phyloP scores from a whole-genome alignment of 2,888 invertebrate species.

The Epistrophella euchroma region DNA sequence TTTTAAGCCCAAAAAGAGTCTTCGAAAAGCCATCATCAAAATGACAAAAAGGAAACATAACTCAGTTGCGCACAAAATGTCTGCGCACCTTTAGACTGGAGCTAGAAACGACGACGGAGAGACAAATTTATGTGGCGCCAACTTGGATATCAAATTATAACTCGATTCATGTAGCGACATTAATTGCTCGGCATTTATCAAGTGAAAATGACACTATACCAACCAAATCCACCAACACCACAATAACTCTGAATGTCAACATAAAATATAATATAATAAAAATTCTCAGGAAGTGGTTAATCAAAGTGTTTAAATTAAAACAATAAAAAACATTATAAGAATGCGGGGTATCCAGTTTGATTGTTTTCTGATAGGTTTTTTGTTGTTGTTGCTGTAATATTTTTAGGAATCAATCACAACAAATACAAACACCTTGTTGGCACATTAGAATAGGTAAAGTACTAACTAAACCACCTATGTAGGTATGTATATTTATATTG shows the following conservation, averaged over 20 bases:
- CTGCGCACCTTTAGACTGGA: not conserved
- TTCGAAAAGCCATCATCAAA: not conserved
- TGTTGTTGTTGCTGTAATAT: conserved; percentile 13
- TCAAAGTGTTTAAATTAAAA: conserved; percentile 39
- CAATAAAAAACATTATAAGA: conserved; percentile 24
- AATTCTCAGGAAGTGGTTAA: conserved; percentile 71
- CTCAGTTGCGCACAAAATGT: conserved; percentile 22
- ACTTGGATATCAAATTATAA: conserved; percentile 31
- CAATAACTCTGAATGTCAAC: conserved; percentile 34
- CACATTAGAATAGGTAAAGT: conserved; percentile 7
- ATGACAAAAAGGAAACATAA: conserved; percentile 29
- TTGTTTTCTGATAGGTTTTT: not conserved
- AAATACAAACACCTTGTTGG: conserved; percentile 20
- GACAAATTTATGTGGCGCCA: conserved; percentile 71
- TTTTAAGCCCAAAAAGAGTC: conserved; percentile 4
- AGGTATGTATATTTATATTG: not conserved
- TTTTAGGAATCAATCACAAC: conserved; percentile 62
- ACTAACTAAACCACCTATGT: not conserved
- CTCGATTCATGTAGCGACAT: conserved; percentile 59
- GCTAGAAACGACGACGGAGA: not conserved
- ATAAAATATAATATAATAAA: conserved; percentile 40
- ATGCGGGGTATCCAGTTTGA: conserved; percentile 52
- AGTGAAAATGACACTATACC: conserved; percentile 57
- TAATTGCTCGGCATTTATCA: conserved; percentile 69
- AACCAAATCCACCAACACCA: not conserved